phyloP scores from a whole-genome alignment of 2,113 vertebrate genomes.

The Amphiprion ocellaris region DNA sequence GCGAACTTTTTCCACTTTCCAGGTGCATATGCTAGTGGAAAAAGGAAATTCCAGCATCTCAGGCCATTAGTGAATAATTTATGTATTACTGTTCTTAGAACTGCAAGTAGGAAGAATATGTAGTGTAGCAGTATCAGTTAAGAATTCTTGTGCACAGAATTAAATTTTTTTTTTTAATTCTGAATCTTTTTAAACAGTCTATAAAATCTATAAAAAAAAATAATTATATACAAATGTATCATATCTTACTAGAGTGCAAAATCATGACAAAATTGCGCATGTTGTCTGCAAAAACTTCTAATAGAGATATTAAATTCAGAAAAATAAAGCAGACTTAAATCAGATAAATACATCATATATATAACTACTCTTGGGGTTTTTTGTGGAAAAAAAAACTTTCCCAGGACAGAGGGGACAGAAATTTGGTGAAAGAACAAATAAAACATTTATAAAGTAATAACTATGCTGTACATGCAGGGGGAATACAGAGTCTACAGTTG shows the following conservation, averaged over 20 bases:
- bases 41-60: slow-evolving; percentile 13
- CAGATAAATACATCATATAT: too few relatives aligned
- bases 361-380: neutral
- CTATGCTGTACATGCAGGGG: neutral
- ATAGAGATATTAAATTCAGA: too few relatives aligned
- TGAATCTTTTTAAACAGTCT: too few relatives aligned
- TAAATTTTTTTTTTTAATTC: too few relatives aligned
- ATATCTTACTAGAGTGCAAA: neutral
- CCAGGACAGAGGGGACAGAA: too few relatives aligned
- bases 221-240: too few relatives aligned
- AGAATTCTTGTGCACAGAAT: neutral
- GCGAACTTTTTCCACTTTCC: slow-evolving; percentile 48
- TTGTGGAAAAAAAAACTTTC: neutral
- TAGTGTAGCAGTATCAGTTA: neutral
- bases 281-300: too few relatives aligned
- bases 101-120: neutral
- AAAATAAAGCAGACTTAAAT: too few relatives aligned
- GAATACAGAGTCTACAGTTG: neutral
- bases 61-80: slow-evolving; percentile 34
- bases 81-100: slow-evolving; percentile 11
- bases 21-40: slow-evolving; percentile 17
- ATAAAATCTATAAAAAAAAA: too few relatives aligned
- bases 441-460: neutral
- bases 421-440: neutral
- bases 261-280: neutral